Conservation (phyloP, 2,113 vertebrate genomes). For the Silurus asotus region DNA sequence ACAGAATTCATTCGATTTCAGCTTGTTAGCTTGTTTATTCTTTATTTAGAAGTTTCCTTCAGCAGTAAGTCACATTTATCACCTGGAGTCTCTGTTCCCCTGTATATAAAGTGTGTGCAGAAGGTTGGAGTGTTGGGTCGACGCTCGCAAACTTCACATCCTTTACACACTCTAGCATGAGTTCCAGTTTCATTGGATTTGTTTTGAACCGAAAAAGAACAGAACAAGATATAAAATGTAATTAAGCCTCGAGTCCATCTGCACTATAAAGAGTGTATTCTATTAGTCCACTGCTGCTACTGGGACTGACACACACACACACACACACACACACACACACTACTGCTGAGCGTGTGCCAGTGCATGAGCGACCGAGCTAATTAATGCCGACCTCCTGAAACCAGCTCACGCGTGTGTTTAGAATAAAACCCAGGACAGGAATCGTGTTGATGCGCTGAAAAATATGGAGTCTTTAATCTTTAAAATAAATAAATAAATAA, state of each 20-base stretch:
- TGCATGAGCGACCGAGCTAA: conserved; percentile 24
- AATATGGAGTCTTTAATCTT: conserved; percentile 34
- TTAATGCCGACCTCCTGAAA: conserved; percentile 2
- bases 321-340: background rate
- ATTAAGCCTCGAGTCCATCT: conserved; percentile 33
- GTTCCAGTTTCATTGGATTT: background rate
- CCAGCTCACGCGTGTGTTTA: background rate
- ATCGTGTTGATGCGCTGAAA: background rate
- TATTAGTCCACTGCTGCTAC: conserved; percentile 31
- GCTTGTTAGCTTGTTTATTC: background rate
- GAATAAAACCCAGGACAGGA: background rate
- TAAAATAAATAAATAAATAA: background rate
- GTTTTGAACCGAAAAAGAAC: background rate
- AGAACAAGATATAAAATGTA: conserved; percentile 15
- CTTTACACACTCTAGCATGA: background rate
- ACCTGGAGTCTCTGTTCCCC: too few species aligned
- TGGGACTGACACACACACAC: background rate
- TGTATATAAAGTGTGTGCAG: too few species aligned
- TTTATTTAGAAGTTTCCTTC: background rate
- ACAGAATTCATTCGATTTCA: background rate
- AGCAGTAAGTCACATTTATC: background rate
- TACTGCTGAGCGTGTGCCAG: conserved; percentile 18
- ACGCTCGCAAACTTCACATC: background rate
- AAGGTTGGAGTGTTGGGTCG: too few species aligned
- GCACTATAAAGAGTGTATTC: conserved; percentile 3